Evolutionary conservation across 2,113 vertebrate species (phyloP).

Genomic region (Pseudolaguvia tuberculata): DNA sequence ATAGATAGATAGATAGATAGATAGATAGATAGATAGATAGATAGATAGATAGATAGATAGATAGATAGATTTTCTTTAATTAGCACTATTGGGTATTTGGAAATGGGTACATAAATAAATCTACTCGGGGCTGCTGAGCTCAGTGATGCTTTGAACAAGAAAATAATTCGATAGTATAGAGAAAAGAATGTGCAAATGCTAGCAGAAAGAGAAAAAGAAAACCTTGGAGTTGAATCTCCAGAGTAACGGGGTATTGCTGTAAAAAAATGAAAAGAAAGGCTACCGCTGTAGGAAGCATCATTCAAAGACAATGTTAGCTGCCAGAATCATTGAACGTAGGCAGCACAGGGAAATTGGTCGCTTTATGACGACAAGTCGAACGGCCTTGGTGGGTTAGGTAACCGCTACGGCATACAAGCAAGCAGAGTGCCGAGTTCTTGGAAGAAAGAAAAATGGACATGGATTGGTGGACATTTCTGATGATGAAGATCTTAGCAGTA

Average conservation of each 20-base stretch:
- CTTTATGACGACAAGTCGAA: slow-evolving; percentile 19
- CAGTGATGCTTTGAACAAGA: neutral
- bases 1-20: too few relatives aligned
- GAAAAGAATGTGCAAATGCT: neutral
- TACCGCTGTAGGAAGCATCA: slow-evolving; percentile 21
- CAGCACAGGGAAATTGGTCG: slow-evolving; percentile 16
- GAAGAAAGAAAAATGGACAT: slow-evolving; percentile 7
- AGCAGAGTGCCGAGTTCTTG: neutral
- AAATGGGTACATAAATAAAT: neutral
- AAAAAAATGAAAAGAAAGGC: slow-evolving; percentile 26
- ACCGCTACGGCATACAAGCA: neutral
- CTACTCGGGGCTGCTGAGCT: neutral
- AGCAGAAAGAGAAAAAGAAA: neutral
- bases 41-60: neutral
- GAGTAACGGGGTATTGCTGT: slow-evolving; percentile 14
- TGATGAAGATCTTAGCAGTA: neutral
- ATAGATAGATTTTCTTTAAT: neutral
- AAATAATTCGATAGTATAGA: neutral
- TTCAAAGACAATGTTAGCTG: slow-evolving; percentile 31
- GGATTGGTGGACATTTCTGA: neutral
- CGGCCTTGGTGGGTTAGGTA: slow-evolving; percentile 6
- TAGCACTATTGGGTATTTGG: neutral
- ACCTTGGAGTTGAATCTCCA: slow-evolving; percentile 2
- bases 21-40: too few relatives aligned
- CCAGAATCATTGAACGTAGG: slow-evolving; percentile 19